Evolutionary conservation across 2,797 vertebrate species (phyloP).

Genomic region (Harpagifer antarcticus): DNA sequence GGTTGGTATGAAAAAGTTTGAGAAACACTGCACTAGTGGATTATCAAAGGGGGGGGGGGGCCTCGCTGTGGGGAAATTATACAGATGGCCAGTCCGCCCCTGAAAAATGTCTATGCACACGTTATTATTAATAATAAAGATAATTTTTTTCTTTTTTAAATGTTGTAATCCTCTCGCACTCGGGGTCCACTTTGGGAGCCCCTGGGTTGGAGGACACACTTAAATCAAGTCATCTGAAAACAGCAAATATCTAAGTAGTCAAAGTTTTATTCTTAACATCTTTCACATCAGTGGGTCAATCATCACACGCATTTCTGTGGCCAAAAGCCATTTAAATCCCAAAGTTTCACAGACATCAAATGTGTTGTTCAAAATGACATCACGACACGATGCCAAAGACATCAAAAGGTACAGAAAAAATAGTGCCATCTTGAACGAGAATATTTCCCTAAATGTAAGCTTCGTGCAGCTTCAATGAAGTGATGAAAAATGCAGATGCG

Average conservation of each 20-base stretch:
- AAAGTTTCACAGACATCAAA: slow-evolving; percentile 10
- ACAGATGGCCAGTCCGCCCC: too few relatives aligned
- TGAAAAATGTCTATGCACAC: background rate
- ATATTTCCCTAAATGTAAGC: background rate
- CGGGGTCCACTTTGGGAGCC: too few relatives aligned
- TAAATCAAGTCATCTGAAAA: slow-evolving; percentile 17
- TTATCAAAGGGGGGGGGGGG: too few relatives aligned
- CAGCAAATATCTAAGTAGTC: slow-evolving; percentile 37
- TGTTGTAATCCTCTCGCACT: too few relatives aligned
- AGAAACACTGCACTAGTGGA: too few relatives aligned
- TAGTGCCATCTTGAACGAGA: background rate
- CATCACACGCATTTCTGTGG: slow-evolving; percentile 5
- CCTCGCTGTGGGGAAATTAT: too few relatives aligned
- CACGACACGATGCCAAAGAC: background rate
- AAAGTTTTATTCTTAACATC: slow-evolving; percentile 33
- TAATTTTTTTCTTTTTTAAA: too few relatives aligned
- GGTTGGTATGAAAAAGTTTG: too few relatives aligned
- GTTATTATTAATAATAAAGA: slow-evolving; percentile 36
- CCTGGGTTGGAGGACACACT: background rate
- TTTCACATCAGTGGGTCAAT: slow-evolving; percentile 8
- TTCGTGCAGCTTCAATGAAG: background rate
- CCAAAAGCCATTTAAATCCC: slow-evolving; percentile 6
- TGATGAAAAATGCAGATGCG: slow-evolving; percentile 2
- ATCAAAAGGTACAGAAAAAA: background rate
- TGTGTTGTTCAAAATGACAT: background rate